Evolutionary conservation across 2,113 vertebrate genomes (phyloP).

Genomic region (Eulemur macaco): DNA sequence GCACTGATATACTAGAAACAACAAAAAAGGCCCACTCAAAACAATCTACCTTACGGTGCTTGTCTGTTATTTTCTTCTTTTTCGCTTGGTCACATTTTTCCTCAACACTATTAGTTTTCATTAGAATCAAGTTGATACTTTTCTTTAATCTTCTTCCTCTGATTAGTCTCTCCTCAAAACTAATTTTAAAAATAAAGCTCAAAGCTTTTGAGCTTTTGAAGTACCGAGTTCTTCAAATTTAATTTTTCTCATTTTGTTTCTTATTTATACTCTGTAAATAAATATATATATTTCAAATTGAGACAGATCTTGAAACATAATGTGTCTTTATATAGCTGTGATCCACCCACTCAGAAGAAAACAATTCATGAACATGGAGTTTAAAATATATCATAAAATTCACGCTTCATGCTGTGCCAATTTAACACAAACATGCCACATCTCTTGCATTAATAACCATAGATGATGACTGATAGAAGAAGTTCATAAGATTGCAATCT

Average conservation of each 20-base stretch:
- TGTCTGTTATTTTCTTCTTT: not conserved
- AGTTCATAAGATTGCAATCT: slow-evolving; percentile 61
- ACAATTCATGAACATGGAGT: slow-evolving; percentile 81
- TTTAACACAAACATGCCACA: slow-evolving; percentile 78
- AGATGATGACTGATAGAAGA: slow-evolving; percentile 59
- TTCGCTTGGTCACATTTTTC: not conserved
- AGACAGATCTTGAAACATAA: slow-evolving; percentile 87
- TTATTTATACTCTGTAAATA: slow-evolving; percentile 82
- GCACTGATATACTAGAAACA: not conserved
- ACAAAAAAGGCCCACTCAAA: not conserved
- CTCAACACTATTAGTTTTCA: not conserved
- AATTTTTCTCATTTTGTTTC: slow-evolving; percentile 79
- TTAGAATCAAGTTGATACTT: not conserved
- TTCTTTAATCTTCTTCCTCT: slow-evolving; percentile 50
- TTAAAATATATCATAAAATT: slow-evolving; percentile 85
- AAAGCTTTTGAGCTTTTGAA: slow-evolving; percentile 75
- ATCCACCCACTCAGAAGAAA: slow-evolving; percentile 84
- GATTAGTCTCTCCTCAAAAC: slow-evolving; percentile 38
- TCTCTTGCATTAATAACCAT: slow-evolving; percentile 73
- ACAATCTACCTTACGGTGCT: not conserved
- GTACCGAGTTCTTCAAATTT: slow-evolving; percentile 76
- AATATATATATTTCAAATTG: slow-evolving; percentile 78
- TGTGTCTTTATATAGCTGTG: slow-evolving; percentile 84
- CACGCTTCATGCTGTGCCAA: slow-evolving; percentile 70
- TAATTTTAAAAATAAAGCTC: slow-evolving; percentile 65